phyloP scores from a whole-genome alignment of 1,140 invertebrate species.

The Orchesella cincta region DNA sequence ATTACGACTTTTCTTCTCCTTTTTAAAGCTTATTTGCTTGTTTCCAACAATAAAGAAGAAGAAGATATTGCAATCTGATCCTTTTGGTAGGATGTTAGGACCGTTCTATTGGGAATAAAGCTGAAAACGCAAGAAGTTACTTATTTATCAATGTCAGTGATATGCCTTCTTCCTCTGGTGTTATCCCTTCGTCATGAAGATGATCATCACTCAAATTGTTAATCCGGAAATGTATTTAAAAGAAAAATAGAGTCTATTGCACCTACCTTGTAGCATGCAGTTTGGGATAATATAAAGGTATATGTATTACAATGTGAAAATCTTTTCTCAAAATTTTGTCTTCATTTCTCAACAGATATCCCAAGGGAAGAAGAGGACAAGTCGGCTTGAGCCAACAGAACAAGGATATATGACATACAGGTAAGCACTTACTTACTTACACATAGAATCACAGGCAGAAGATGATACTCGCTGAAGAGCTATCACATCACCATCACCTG shows the following conservation, averaged over 20 bases:
- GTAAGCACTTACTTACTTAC: neutral
- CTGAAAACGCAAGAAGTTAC: neutral
- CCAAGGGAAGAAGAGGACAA: neutral
- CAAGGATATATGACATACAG: conserved; percentile 4
- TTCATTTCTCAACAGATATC: neutral
- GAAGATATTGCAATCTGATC: neutral
- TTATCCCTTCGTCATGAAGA: neutral
- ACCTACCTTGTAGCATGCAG: neutral
- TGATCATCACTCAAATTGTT: conserved; percentile 1
- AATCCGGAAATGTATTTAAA: conserved; percentile 7
- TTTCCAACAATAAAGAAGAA: neutral
- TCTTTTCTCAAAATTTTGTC: neutral
- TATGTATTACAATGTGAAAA: neutral
- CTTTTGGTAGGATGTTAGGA: neutral
- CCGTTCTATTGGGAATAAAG: neutral
- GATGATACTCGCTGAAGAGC: neutral
- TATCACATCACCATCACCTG: neutral
- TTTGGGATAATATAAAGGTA: neutral
- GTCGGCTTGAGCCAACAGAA: conserved; percentile 1
- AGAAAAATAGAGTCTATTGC: neutral
- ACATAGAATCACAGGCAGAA: neutral
- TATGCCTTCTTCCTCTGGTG: neutral
- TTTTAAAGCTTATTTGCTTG: neutral
- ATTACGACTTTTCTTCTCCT: neutral
- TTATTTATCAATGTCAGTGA: neutral